Evolutionary conservation across 2,888 invertebrate species (phyloP), one percentile per base, ranked within the genome.

Genomic region (Ischnura elegans): DNA sequence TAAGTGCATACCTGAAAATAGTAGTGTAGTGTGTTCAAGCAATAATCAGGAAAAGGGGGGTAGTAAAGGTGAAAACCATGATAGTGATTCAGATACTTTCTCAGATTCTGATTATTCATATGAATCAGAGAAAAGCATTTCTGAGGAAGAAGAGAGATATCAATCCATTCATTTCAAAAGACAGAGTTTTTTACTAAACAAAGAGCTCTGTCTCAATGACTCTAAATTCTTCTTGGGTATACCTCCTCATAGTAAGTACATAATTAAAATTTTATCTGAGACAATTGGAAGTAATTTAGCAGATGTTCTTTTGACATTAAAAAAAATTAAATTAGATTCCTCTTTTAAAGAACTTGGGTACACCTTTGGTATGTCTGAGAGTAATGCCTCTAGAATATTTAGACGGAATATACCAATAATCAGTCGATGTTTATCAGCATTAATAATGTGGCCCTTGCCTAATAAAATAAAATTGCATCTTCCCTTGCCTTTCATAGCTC

Each of bases 391-490:
- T 61, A 6, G 61, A 21, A 10, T 61, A 61, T 61, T 61, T 61
- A 61, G 25, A 5, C 0, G 4, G 25, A 61, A 61, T 61, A 61
- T 61, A 21, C 61, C 61, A 16, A 21, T 6, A 0, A 6, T 21
- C 16, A 61, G 16, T 61, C 61, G 16, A 21, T 61, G 61, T 61
- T 61, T 61, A 61, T 21, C 25, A 61, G 0, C 1, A 21, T 45
- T 94, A 13, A 51, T 94, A 42, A 42, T 94, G 55, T 94, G 93
- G 94, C 93, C 94, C 29, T n/a, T 51, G n/a, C 42, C 51, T 21
- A 93, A 87, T 29, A 90, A 42, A 61, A 87, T 93, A 6, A 93
- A 94, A 51, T 76, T 55, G 36, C 51, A 55, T 16, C 8, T 93
- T 36, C 94, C 93, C 42, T n/a, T 93, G 55, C 25, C 94, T n/a